Percentiles rank a stretch among this genome's conserved stretches.
Evolutionary conservation across 2,888 invertebrate species (phyloP).

Genomic region (Pterostichus niger): DNA sequence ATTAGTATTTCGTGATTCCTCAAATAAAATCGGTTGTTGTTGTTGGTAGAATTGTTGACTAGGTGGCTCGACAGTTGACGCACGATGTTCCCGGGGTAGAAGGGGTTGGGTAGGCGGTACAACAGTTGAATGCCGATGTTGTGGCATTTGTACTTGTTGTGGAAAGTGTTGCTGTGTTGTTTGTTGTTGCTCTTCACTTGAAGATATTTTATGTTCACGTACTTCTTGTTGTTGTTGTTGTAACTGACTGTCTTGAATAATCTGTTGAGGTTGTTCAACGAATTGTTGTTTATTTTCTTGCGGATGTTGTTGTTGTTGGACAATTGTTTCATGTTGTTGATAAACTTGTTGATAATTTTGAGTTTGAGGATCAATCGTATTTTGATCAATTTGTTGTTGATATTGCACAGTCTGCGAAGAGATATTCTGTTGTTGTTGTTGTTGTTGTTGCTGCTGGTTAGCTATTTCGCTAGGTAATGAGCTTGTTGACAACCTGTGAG

Average conservation of each 20-base stretch:
- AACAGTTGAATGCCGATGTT: conserved; percentile 64
- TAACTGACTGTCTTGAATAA: conserved; percentile 34
- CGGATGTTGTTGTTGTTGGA: not conserved
- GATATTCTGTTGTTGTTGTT: conserved; percentile 38
- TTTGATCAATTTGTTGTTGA: conserved; percentile 47
- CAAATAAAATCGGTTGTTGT: conserved; percentile 46
- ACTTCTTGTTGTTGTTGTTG: not conserved
- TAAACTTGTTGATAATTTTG: conserved; percentile 49
- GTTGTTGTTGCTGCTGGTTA: not conserved
- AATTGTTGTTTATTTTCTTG: conserved; percentile 11
- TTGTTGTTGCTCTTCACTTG: conserved; percentile 60
- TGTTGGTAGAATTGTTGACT: conserved; percentile 54
- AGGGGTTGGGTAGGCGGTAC: conserved; percentile 56
- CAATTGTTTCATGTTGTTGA: conserved; percentile 19
- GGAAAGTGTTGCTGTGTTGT: conserved; percentile 62
- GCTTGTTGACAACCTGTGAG: conserved; percentile 51
- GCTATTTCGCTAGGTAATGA: conserved; percentile 53
- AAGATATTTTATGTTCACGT: conserved; percentile 11
- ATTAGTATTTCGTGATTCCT: conserved; percentile 19
- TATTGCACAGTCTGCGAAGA: not conserved
- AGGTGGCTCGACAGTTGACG: conserved; percentile 61
- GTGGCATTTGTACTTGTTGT: conserved; percentile 66
- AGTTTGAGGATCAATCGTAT: conserved; percentile 64
- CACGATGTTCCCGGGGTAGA: conserved; percentile 58
- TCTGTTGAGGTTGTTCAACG: conserved; percentile 60